phyloP scores from a whole-genome alignment of 2,888 invertebrate species.

The Drosophila conformis region DNA sequence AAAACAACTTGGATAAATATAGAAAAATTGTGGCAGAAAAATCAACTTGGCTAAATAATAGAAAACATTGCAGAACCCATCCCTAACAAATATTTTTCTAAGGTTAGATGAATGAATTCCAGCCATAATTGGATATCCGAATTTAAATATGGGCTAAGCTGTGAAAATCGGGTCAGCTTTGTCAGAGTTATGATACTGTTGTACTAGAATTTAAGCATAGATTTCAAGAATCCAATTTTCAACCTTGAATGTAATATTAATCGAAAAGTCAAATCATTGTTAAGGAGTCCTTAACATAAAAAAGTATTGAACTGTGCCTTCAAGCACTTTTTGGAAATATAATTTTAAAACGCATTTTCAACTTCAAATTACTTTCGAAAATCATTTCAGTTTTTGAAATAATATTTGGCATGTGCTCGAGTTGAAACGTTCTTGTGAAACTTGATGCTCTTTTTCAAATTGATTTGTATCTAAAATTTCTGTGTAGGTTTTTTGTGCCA shows the following conservation, averaged over 20 bases:
- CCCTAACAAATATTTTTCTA: neutral
- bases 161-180: neutral
- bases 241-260: too few species aligned
- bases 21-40: neutral
- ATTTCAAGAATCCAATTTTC: too few species aligned
- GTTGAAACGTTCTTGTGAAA: neutral
- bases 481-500: neutral
- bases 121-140: neutral
- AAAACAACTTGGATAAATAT: neutral
- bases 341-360: too few species aligned
- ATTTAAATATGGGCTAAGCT: neutral
- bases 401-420: neutral
- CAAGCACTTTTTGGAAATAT: too few species aligned
- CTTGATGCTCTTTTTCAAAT: neutral
- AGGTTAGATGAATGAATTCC: neutral
- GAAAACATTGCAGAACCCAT: neutral
- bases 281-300: neutral
- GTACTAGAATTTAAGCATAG: neutral
- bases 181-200: neutral
- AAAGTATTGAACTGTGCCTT: neutral
- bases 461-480: neutral
- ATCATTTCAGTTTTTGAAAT: neutral
- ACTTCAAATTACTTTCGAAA: too few species aligned
- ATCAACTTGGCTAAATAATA: neutral
- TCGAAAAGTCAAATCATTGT: too few species aligned